These are phyloP conservation scores for Amaurobius ferox DNA, from an alignment of 2,888 invertebrate species.

Conservation along the genomic window DNA sequence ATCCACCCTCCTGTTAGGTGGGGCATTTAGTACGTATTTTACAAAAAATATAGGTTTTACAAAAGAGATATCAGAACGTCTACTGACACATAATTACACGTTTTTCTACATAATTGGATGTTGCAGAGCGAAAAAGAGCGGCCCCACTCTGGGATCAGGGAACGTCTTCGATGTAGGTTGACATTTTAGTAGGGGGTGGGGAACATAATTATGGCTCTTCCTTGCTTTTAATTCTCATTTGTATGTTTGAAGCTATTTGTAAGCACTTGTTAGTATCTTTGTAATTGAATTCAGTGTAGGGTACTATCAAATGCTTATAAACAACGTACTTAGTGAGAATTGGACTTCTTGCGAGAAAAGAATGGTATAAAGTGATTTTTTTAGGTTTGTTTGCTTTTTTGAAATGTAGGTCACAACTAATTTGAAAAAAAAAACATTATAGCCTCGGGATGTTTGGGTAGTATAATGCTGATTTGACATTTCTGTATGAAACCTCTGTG, in stretches of 20 bases:
- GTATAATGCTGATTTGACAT: no score
- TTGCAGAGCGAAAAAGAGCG: neutral
- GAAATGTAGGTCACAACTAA: neutral
- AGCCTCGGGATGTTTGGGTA: no score
- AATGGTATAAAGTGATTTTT: neutral
- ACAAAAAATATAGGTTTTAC: neutral
- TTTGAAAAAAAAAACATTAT: no score
- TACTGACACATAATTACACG: conserved; percentile 22
- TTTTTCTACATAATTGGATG: conserved; percentile 11
- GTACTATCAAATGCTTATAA: neutral
- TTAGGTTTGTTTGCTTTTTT: neutral
- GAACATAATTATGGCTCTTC: conserved; percentile 31
- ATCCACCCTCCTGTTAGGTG: conserved; percentile 20
- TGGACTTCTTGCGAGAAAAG: neutral
- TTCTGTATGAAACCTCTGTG: no score
- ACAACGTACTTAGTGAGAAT: neutral
- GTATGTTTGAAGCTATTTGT: neutral
- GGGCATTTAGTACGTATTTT: neutral
- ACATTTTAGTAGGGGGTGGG: conserved; percentile 31
- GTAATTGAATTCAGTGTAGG: conserved; percentile 4
- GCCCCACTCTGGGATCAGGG: neutral
- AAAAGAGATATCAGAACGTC: conserved; percentile 4
- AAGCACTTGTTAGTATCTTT: neutral
- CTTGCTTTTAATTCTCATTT: neutral
- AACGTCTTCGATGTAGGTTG: conserved; percentile 19